These are phyloP conservation scores for Dermolepida albohirtum DNA, from an alignment of 2,888 invertebrate genomes.

Conservation along the genomic window DNA sequence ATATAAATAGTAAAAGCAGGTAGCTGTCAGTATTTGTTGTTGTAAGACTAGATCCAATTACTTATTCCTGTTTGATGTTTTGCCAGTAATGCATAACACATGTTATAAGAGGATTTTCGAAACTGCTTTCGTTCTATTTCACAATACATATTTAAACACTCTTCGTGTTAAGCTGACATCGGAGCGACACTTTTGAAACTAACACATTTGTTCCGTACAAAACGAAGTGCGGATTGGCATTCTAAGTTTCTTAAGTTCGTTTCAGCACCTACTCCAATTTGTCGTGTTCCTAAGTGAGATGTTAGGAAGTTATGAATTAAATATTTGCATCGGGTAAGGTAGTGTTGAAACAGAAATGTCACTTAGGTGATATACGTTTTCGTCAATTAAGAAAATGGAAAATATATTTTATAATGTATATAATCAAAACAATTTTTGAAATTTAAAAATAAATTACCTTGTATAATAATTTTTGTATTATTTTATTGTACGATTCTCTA, in stretches of 20 bases:
- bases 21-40: constrained; percentile 21
- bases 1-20: constrained; percentile 6
- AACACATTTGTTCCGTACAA: constrained; percentile 26
- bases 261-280: constrained; percentile 33
- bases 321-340: constrained; percentile 4
- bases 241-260: constrained; percentile 31
- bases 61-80: constrained; percentile 38
- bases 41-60: constrained; percentile 40
- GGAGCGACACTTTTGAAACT: constrained; percentile 26
- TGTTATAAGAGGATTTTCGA: constrained; percentile 47
- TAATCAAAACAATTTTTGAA: too few relatives aligned
- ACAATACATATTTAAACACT: constrained; percentile 47
- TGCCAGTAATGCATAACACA: constrained; percentile 47
- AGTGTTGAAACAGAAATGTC: neutral
- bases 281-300: constrained; percentile 24
- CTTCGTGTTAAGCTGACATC: constrained; percentile 39
- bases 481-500: too few relatives aligned
- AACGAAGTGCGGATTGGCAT: constrained; percentile 25
- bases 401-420: too few relatives aligned
- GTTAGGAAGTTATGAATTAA: constrained; percentile 34
- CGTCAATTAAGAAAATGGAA: too few relatives aligned
- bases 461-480: too few relatives aligned
- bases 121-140: constrained; percentile 39
- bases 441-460: too few relatives aligned
- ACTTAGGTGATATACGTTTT: too few relatives aligned